Conservation (phyloP, 1,140 invertebrate species). For the Ceratosolen fusciceps region DNA sequence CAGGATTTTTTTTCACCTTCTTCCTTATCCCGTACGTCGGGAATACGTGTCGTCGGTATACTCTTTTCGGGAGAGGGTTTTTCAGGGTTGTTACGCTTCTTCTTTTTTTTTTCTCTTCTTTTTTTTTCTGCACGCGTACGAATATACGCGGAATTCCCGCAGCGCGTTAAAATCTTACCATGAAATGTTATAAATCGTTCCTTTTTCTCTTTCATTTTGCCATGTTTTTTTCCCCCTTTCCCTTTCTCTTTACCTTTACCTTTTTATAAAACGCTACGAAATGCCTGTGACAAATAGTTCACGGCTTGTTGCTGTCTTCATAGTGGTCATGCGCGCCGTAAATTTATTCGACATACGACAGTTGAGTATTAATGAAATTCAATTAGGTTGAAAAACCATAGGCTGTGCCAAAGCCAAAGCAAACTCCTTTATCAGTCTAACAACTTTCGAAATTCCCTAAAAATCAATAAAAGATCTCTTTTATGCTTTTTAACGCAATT, state of each 20-base stretch:
- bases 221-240: no score
- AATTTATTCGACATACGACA: no score
- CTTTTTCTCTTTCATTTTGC: slow-evolving; percentile 29
- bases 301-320: slow-evolving; percentile 30
- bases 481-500: no score
- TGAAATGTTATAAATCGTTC: slow-evolving; percentile 48
- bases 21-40: not conserved
- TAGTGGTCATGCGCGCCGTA: not conserved
- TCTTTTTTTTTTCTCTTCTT: no score
- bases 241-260: slow-evolving; percentile 24
- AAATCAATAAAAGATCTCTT: no score
- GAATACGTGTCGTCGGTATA: not conserved
- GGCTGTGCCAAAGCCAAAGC: no score
- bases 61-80: slow-evolving; percentile 31
- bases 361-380: no score
- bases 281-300: slow-evolving; percentile 32
- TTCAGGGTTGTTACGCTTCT: not conserved
- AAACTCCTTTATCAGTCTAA: no score
- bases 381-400: no score
- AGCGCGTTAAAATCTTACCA: not conserved
- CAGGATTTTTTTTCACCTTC: slow-evolving; percentile 31
- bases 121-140: no score
- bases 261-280: slow-evolving; percentile 35
- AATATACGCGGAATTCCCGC: slow-evolving; percentile 5
- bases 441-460: no score